phyloP scores from a whole-genome alignment of 2,888 invertebrate species.

The Pandemis heparana region DNA sequence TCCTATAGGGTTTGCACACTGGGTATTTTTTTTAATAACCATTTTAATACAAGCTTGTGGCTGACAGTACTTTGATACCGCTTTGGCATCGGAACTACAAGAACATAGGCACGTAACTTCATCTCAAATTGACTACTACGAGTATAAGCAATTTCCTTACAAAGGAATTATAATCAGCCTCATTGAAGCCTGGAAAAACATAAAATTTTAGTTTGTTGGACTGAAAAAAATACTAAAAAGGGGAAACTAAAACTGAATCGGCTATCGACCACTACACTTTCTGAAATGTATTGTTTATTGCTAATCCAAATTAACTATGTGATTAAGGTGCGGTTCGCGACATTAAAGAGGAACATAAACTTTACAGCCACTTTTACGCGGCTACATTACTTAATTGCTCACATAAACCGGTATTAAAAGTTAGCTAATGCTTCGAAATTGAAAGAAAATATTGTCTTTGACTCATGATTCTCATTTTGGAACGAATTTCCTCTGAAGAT shows the following conservation, averaged over 20 bases:
- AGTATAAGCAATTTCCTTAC: too few species aligned
- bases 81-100: too few species aligned
- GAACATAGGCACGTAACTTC: too few species aligned
- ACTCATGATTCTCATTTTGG: not conserved
- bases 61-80: too few species aligned
- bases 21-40: too few species aligned
- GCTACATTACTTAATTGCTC: conserved; percentile 38
- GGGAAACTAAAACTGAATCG: not conserved
- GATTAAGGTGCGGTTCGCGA: conserved; percentile 38
- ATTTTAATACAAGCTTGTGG: too few species aligned
- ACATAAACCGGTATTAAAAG: conserved; percentile 23
- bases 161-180: too few species aligned
- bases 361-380: conserved; percentile 33
- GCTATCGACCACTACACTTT: not conserved
- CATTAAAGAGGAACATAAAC: conserved; percentile 28
- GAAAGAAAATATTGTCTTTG: not conserved
- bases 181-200: too few species aligned
- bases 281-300: conserved; percentile 16
- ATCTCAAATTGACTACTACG: too few species aligned
- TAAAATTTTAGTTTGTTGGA: too few species aligned
- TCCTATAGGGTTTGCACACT: too few species aligned
- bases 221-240: too few species aligned
- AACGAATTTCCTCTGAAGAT: not conserved
- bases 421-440: conserved; percentile 1
- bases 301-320: conserved; percentile 36